Percentiles rank a stretch among this genome's conserved stretches.
These are phyloP conservation scores for Macropodus opercularis DNA, from an alignment of 2,797 vertebrate genomes.

Conservation along the genomic window DNA sequence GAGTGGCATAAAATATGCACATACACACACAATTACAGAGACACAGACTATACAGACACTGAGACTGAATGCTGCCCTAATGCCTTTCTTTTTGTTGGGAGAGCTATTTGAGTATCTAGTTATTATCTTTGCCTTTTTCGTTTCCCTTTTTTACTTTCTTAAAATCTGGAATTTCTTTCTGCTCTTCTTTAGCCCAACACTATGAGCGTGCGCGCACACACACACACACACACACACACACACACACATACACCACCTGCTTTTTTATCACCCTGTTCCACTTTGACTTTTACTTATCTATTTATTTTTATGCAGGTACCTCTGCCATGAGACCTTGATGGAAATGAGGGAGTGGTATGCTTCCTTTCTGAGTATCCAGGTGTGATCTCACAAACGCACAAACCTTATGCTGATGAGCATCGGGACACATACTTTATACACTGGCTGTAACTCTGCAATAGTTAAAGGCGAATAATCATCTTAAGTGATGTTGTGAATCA, in stretches of 20 bases:
- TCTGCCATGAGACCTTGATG: constrained; percentile 90
- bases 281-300: constrained; percentile 27
- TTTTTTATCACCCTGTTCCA: constrained; percentile 16
- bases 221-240: too few relatives aligned
- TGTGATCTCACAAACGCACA: constrained; percentile 53
- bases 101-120: too few relatives aligned
- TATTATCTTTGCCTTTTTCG: too few relatives aligned
- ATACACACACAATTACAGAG: constrained; percentile 17
- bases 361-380: constrained; percentile 92
- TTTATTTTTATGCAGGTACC: constrained; percentile 86
- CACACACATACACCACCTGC: not conserved
- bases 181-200: too few relatives aligned
- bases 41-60: constrained; percentile 6
- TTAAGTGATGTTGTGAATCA: too few relatives aligned
- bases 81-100: constrained; percentile 33
- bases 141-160: constrained; percentile 3
- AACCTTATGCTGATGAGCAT: not conserved
- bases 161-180: too few relatives aligned
- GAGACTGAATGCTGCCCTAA: constrained; percentile 25
- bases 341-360: constrained; percentile 94
- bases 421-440: not conserved
- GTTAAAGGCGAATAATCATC: not conserved
- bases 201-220: too few relatives aligned
- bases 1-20: constrained; percentile 47
- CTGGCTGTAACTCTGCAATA: not conserved